Evolutionary conservation across 2,888 invertebrate genomes (phyloP), one percentile per base, ranked within the genome.

Genomic region (Caenorhabditis drosophilae): DNA sequence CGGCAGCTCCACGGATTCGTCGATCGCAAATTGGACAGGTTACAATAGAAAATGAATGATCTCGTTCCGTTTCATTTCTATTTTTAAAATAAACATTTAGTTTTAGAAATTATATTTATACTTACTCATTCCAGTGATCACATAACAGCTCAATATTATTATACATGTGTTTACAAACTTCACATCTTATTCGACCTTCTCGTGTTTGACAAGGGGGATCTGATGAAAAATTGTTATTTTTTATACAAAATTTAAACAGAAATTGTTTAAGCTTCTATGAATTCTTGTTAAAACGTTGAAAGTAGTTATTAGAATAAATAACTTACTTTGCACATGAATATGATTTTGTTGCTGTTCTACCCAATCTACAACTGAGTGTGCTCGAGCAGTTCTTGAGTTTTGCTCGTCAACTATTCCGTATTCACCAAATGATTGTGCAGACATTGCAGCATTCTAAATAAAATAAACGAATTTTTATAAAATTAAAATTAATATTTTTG

Each of bases 21-120:
- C 42, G 22, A 12, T 67, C 57, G 23, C 73, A 73, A 4, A 73
- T 35, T 9, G 73, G 73, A 56, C 73, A 73, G 1, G 47, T 57
- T n/a, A 73, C 47, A n/a, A 67, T 42, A 2, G 48, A 31, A 48
- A 58, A 67, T 4, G 69, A 53, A 31, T 73, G 73, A 31, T 60
- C 61, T 2, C 55, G 41, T 25, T 73, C 73, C 6, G 53, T 46
- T 6, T 60, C 66, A 35, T 47, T 57, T 38, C 66, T 69, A 48
- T n/a, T n/a, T n/a, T n/a, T n/a, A n/a, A n/a, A n/a, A n/a, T n/a
- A n/a, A n/a, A n/a, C n/a, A 4, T 55, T 11, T 42, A 42, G 7
- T 23, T 42, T 42, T 20, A 12, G 15, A 40, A 46, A 4, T 20
- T 31, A 47, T 47, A 41, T 22, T 16, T 42, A 18, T 41, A 25